Evolutionary conservation across 2,797 vertebrate genomes (phyloP), one percentile per base, ranked within the genome.

Genomic region (Rhabdophis nuchalis): DNA sequence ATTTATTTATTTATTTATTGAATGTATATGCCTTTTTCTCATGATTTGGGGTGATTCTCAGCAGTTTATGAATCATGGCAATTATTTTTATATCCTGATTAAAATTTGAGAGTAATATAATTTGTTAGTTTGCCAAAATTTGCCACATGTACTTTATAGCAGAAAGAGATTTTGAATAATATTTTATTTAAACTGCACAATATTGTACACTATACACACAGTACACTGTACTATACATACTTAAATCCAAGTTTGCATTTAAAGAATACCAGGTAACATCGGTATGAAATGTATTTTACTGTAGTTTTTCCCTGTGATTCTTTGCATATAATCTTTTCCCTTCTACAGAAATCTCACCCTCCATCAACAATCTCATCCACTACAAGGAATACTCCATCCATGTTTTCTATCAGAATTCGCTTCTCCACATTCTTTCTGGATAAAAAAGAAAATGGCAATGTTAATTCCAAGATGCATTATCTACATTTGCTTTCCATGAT

Each of bases 351-450:
- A 32, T 41, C 97, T 96, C 87, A 98, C 97, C 97, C 97, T 90
- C 97, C 95, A 90, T 99, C 99, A 32, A 99, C 98, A 85, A 99
- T 99, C 96, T 99, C 99, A 12, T 99, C 99, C 96, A 99, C 98
- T 90, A 99, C 97, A 32, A 99, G 95, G 95, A 98, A 98, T 1
- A 97, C 98, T 85, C 98, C 98, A 0, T 99, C 99, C 98, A 99
- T 97, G 97, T 99, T 99, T 88, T 99, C 98, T 94, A 99, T 95
- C 93, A 99, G 95, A 95, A 97, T 98, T 89, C 97, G 97, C 92
- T 98, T 98, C 96, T 99, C 99, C 94, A 99, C 98, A 11, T 98
- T 98, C 96, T 98, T 99, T 97, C 99, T 99, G 92, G 1, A 60
- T 90, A 87, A 0, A 77, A 96, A 12, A 50, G 11, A 58, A 41